Conservation (phyloP, 2,888 invertebrate species). For the Rotaria socialis region DNA sequence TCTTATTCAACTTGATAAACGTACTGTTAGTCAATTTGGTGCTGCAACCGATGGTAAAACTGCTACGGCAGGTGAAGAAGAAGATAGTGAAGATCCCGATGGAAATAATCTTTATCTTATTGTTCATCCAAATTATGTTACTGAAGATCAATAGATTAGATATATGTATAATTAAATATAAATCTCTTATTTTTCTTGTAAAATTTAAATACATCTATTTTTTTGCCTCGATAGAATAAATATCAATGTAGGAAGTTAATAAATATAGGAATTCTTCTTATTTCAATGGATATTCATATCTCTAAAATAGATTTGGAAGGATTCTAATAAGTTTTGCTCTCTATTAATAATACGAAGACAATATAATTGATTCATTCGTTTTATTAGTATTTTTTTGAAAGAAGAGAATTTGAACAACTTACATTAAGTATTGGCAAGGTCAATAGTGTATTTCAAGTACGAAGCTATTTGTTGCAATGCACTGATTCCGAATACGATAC, state of each 20-base stretch:
- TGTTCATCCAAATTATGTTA: constrained; percentile 46
- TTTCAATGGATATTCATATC: no score
- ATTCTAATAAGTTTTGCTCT: no score
- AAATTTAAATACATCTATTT: constrained; percentile 22
- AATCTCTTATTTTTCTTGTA: constrained; percentile 27
- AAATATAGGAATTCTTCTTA: no score
- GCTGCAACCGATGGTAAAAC: neutral
- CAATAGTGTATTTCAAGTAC: no score
- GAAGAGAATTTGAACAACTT: no score
- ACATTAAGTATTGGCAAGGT: no score
- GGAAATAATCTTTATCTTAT: constrained; percentile 39
- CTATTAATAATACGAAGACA: no score
- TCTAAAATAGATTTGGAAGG: no score
- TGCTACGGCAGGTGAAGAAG: constrained; percentile 28
- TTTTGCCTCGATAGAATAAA: constrained; percentile 39
- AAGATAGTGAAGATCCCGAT: constrained; percentile 17
- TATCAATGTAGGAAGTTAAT: constrained; percentile 6
- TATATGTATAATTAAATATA: neutral
- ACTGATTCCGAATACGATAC: no score
- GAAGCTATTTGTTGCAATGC: no score
- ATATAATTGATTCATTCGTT: no score
- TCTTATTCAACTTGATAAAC: constrained; percentile 45
- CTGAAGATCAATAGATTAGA: constrained; percentile 36
- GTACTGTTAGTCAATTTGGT: constrained; percentile 36
- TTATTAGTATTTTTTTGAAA: no score